These are phyloP conservation scores for Anomalospiza imberbis DNA, from an alignment of 2,797 vertebrate species.

Conservation along the genomic window DNA sequence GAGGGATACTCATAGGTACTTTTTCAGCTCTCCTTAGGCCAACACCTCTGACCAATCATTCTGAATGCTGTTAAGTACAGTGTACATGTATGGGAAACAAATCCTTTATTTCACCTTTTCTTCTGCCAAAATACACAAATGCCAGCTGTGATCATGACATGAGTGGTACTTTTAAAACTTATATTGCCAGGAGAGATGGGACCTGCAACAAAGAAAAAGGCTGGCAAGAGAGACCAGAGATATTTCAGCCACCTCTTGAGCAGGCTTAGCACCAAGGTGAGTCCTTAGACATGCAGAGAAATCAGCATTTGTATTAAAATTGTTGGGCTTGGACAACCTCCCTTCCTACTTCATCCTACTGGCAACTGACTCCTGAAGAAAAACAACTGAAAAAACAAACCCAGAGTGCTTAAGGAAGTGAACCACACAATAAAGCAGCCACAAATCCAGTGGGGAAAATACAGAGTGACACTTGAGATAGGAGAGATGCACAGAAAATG, in stretches of 20 bases:
- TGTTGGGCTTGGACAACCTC: not conserved
- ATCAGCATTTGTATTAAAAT: not conserved
- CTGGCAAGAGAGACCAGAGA: not conserved
- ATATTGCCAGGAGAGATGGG: not conserved
- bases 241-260: not conserved
- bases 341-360: not conserved
- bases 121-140: not conserved
- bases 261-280: not conserved
- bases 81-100: not conserved
- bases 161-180: not conserved
- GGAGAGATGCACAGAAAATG: not conserved
- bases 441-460: constrained; percentile 15
- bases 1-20: not conserved
- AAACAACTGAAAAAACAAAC: not conserved
- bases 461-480: constrained; percentile 14
- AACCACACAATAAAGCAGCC: not conserved
- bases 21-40: not conserved
- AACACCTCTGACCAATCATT: not conserved
- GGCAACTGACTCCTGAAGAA: not conserved
- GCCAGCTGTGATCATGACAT: not conserved
- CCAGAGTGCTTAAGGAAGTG: not conserved
- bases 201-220: not conserved
- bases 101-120: not conserved
- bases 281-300: not conserved
- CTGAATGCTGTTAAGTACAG: not conserved